Evolutionary conservation across 2,797 vertebrate genomes (phyloP).

Genomic region (Hemibagrus guttatus): DNA sequence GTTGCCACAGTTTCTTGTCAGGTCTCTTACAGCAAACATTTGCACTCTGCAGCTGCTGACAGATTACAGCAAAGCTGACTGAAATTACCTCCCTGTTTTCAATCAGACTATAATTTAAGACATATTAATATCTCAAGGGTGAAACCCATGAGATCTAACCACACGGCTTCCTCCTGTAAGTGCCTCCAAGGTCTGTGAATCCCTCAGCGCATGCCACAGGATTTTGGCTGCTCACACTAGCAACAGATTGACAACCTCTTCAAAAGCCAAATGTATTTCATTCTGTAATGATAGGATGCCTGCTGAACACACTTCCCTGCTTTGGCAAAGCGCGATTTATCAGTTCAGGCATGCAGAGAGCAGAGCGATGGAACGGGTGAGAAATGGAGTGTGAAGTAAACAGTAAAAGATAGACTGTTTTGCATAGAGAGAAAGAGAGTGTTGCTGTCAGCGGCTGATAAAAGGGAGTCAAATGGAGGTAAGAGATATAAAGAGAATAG

Average conservation of each 20-base stretch:
- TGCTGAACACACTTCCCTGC: constrained; percentile 57
- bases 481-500: constrained; percentile 25
- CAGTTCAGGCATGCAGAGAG: constrained; percentile 52
- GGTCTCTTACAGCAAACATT: background rate
- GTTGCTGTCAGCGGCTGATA: background rate
- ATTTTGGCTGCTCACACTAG: constrained; percentile 57
- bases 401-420: constrained; percentile 3
- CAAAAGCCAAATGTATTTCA: constrained; percentile 73
- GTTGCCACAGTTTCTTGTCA: constrained; percentile 31
- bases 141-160: constrained; percentile 54
- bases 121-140: constrained; percentile 54
- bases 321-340: constrained; percentile 41
- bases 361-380: constrained; percentile 22
- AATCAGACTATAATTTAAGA: constrained; percentile 64
- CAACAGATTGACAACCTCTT: constrained; percentile 53
- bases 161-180: constrained; percentile 52
- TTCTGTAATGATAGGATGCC: constrained; percentile 77
- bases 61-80: constrained; percentile 39
- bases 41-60: constrained; percentile 24
- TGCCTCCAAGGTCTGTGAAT: constrained; percentile 56
- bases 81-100: constrained; percentile 54
- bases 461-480: constrained; percentile 25
- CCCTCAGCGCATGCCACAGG: constrained; percentile 48
- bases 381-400: constrained; percentile 41
- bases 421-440: constrained; percentile 14